Percentiles rank a stretch among this genome's conserved stretches.
These are phyloP conservation scores for Nymphalis polychloros DNA, from an alignment of 2,888 invertebrate species.

Conservation along the genomic window DNA sequence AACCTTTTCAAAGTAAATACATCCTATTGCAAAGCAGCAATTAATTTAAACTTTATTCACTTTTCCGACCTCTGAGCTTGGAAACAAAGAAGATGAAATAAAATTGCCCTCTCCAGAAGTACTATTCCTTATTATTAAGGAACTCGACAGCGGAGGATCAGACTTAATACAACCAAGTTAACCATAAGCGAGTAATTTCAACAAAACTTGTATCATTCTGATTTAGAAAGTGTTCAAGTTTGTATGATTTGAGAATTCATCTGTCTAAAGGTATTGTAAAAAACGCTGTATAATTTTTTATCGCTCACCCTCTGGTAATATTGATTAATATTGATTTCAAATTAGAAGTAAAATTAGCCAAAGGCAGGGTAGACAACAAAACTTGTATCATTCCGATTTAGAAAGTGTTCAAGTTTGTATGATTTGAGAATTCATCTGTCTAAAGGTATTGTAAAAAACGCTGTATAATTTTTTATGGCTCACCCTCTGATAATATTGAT, in stretches of 20 bases:
- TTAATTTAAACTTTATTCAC: conserved; percentile 26
- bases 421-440: neutral
- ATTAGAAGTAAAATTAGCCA: too few relatives aligned
- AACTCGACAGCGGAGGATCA: conserved; percentile 1
- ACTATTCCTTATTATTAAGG: conserved; percentile 9
- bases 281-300: neutral
- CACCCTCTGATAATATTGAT: too few relatives aligned
- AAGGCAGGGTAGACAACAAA: too few relatives aligned
- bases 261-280: neutral
- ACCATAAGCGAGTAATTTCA: conserved; percentile 11
- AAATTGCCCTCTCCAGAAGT: conserved; percentile 19
- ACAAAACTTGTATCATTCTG: conserved; percentile 6
- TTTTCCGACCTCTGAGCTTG: conserved; percentile 16
- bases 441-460: neutral
- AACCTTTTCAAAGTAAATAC: conserved; percentile 12
- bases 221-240: conserved; percentile 10
- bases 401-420: conserved; percentile 10
- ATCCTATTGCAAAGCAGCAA: conserved; percentile 10
- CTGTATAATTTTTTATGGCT: neutral
- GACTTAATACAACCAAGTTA: conserved; percentile 19
- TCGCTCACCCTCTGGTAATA: neutral
- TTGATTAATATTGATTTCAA: too few relatives aligned
- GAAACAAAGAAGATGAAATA: conserved; percentile 28
- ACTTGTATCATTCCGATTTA: conserved; percentile 9
- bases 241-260: conserved; percentile 1